Conservation (phyloP, 2,888 invertebrate genomes). For the Trachelus troglodyta region DNA sequence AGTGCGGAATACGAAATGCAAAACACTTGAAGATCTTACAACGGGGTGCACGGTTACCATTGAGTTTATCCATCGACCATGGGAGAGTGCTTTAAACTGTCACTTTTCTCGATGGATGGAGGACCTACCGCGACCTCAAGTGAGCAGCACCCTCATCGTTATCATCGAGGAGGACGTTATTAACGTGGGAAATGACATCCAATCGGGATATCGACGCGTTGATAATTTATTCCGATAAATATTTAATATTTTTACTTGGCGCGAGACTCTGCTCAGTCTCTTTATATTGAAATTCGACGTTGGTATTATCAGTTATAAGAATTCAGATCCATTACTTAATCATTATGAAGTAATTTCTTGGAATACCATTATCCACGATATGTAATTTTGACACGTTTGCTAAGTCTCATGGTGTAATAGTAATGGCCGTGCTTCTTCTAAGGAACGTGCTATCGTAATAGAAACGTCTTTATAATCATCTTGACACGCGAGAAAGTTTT, state of each 20-base stretch:
- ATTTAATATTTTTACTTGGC: neutral
- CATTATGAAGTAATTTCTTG: neutral
- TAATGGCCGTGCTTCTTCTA: neutral
- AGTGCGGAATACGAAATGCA: slow-evolving; percentile 4
- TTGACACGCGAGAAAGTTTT: neutral
- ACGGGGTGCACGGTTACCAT: slow-evolving; percentile 1
- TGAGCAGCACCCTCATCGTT: neutral
- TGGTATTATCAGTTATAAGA: neutral
- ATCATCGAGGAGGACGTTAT: neutral
- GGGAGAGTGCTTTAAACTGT: neutral
- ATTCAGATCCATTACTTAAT: neutral
- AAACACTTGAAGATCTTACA: slow-evolving; percentile 1
- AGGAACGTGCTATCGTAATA: neutral
- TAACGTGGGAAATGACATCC: neutral
- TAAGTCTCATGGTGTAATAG: neutral
- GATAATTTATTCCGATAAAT: neutral
- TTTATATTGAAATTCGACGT: neutral
- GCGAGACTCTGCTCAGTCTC: no score
- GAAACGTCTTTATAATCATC: neutral
- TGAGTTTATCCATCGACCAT: neutral
- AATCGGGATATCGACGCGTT: neutral
- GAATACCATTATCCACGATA: neutral
- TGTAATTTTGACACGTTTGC: neutral
- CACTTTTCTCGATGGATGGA: neutral
- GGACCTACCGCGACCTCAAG: neutral